Evolutionary conservation across 2,888 invertebrate species (phyloP), one percentile per base, ranked within the genome.

Genomic region (Clusia tigrina): DNA sequence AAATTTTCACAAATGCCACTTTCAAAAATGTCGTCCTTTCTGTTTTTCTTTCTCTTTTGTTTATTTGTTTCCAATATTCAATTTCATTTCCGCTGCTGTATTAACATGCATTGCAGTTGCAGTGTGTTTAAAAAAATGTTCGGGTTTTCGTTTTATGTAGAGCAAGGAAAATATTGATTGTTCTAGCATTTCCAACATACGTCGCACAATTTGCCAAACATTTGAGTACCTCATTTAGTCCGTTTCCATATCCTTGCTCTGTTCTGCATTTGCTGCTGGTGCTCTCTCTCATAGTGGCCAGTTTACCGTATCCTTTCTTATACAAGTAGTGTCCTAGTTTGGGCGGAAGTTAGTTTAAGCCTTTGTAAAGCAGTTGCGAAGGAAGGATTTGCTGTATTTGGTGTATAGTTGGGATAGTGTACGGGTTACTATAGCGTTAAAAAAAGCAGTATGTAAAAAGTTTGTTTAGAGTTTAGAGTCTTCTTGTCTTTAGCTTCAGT

Each of bases 131-230:
- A n/a, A n/a, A n/a, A n/a, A n/a, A n/a, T n/a, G n/a, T n/a, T n/a
- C n/a, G n/a, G n/a, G n/a, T n/a, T n/a, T n/a, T n/a, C n/a, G n/a
- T n/a, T n/a, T n/a, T n/a, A n/a, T n/a, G n/a, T n/a, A n/a, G n/a
- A n/a, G n/a, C n/a, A n/a, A n/a, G 77, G 78, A 77, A 77, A 71
- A 58, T 69, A 69, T 74, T 78, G 74, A 75, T 75, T 75, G 74
- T 75, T 75, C 74, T 78, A 75, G 74, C 74, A 75, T 72, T 77
- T 69, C 67, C 69, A 74, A 75, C 77, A 67, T 68, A 66, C 58
- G 60, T 71, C 63, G 71, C 72, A 74, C 71, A 77, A 74, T 65
- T 58, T 12, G 38, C 61, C 54, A 54, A 22, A 52, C 17, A 6
- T 66, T 26, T 23, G 48, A 37, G 38, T 42, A 37, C n/a, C 38